Conservation (phyloP, 2,888 invertebrate species). For the Antitype chi region DNA sequence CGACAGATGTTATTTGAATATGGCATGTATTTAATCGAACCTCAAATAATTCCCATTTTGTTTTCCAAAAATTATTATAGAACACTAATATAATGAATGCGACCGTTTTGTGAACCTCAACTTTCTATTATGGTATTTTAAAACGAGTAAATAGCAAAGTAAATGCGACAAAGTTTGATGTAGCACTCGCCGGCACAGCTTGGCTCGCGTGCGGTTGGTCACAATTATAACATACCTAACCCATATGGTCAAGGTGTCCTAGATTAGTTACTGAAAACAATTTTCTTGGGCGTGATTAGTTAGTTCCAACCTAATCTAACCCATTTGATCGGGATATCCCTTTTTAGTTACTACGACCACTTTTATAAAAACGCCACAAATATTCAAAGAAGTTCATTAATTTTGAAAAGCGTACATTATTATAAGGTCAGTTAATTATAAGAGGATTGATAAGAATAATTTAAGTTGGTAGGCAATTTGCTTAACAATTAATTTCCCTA, state of each 20-base stretch:
- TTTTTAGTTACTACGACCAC: neutral
- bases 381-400: no score
- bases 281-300: no score
- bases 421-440: neutral
- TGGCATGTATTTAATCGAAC: neutral
- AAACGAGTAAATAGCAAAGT: constrained; percentile 3
- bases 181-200: neutral
- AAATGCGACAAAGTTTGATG: neutral
- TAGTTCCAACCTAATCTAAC: neutral
- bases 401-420: neutral
- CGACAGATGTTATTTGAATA: neutral
- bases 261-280: neutral
- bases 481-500: neutral
- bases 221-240: neutral
- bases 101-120: neutral
- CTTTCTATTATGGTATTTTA: neutral
- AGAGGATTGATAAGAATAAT: neutral
- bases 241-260: neutral
- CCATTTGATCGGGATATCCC: neutral
- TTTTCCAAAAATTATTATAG: neutral
- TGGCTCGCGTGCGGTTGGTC: neutral
- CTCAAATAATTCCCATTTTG: neutral
- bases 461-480: neutral
- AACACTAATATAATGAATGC: neutral
- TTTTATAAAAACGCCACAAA: neutral